Evolutionary conservation across 2,888 invertebrate species (phyloP).

Genomic region (Theretra japonica): DNA sequence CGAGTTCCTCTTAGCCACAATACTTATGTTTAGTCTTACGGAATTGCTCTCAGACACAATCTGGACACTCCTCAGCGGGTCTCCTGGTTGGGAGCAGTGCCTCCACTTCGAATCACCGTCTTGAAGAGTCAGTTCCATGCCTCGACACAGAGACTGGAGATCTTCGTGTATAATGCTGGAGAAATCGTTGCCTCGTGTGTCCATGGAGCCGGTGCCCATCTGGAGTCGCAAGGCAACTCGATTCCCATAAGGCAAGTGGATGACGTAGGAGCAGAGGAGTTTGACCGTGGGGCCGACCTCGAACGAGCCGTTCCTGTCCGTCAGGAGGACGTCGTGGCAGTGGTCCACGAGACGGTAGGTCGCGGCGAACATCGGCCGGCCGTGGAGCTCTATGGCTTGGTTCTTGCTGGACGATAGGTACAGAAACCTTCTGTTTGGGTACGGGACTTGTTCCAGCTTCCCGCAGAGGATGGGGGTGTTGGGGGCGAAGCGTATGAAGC

Average conservation of each 20-base stretch:
- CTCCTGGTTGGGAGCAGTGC: conserved; percentile 85
- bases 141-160: conserved; percentile 75
- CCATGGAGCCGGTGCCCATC: conserved; percentile 80
- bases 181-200: conserved; percentile 62
- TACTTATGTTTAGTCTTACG: conserved; percentile 78
- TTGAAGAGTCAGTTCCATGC: conserved; percentile 83
- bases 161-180: conserved; percentile 73
- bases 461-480: conserved; percentile 86
- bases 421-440: conserved; percentile 82
- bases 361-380: conserved; percentile 87
- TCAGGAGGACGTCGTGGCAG: conserved; percentile 88
- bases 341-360: conserved; percentile 88
- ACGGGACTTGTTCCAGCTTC: conserved; percentile 88
- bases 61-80: conserved; percentile 84
- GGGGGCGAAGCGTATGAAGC: conserved; percentile 85
- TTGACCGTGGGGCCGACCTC: conserved; percentile 85
- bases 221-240: conserved; percentile 86
- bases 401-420: conserved; percentile 82
- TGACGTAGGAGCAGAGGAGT: conserved; percentile 87
- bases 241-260: conserved; percentile 89
- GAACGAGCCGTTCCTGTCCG: conserved; percentile 87
- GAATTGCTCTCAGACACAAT: conserved; percentile 85
- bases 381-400: conserved; percentile 84
- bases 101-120: conserved; percentile 85
- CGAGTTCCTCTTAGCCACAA: conserved; percentile 68